Percentiles rank a stretch among this genome's conserved stretches.
Evolutionary conservation across 2,888 invertebrate species (phyloP).

Genomic region (Pristionchus japonicus): DNA sequence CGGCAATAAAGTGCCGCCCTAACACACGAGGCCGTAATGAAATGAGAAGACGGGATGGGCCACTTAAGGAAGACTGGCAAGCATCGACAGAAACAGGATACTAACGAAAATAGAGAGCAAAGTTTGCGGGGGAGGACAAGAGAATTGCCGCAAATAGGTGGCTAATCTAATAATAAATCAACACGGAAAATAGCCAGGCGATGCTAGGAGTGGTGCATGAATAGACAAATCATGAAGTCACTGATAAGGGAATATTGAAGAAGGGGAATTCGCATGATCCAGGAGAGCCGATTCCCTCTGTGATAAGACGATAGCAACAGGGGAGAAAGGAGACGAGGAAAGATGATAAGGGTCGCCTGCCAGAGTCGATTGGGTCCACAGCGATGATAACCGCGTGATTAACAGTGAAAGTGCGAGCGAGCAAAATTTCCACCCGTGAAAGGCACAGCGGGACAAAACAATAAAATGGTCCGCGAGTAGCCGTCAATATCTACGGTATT

Average conservation of each 20-base stretch:
- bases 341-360: neutral
- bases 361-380: neutral
- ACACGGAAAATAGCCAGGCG: neutral
- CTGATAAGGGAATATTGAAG: neutral
- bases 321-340: neutral
- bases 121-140: slow-evolving; percentile 5
- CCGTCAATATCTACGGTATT: neutral
- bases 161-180: slow-evolving; percentile 2
- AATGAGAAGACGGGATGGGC: neutral
- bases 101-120: neutral
- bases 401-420: slow-evolving; percentile 10
- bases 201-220: neutral
- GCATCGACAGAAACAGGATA: slow-evolving; percentile 24
- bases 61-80: neutral
- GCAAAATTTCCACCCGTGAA: neutral
- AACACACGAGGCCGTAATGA: neutral
- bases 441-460: slow-evolving; percentile 17
- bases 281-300: neutral
- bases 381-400: neutral
- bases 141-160: neutral
- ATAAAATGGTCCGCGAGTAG: neutral
- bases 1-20: neutral
- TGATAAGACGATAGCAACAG: neutral
- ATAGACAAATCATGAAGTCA: neutral
- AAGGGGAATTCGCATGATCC: slow-evolving; percentile 10